Base-by-base conservation (phyloP, 2,797 vertebrate genomes). In the Podarcis siculus region DNA sequence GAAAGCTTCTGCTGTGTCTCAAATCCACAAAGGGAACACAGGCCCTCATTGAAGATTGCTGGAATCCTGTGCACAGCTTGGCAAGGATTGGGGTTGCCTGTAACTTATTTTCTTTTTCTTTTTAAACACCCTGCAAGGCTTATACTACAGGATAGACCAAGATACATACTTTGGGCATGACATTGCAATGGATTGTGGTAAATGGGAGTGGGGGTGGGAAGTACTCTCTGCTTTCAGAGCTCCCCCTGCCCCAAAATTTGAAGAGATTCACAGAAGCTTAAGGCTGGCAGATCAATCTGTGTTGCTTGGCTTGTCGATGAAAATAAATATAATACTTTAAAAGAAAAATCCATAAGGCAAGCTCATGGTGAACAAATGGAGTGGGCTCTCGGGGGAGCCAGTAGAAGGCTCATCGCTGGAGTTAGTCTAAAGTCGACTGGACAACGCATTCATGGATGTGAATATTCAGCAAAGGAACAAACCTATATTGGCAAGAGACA, bases 311-410 rank as follows among this genome's bases (percentile, higher is more conserved):
- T 94, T 93, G 88, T 93, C 94, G 87, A 93, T 95, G 93, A 91
- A 95, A 96, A 95, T 87, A 94, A 94, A 95, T 94, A 93, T 93
- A 94, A 93, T 96, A 86, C 87, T 93, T 93, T 79, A 81, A 81
- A 91, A 92, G 86, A 92, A 92, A 93, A 96, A 94, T 95, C 93
- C 88, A 95, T 94, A 92, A 83, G 81, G 79, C 42, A 30, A 94
- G 90, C 82, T 92, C 32, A 9, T 82, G 93, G 91, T 80, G 92
- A 82, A 94, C 91, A 96, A 95, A 94, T 94, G 94, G 92, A 95
- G 93, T 73, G 82, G 85, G 85, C 80, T 87, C 95, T 93, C 93
- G n/a, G 37, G 95, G 93, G 94, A 90, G 84, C 0, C 0, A 5
- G 87, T 32, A 67, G 93, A 92, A 95, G 86, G 35, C 90, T 89